Evolutionary conservation across 2,113 vertebrate species (phyloP), one percentile per base, ranked within the genome.

Genomic region (Varanus salvator): DNA sequence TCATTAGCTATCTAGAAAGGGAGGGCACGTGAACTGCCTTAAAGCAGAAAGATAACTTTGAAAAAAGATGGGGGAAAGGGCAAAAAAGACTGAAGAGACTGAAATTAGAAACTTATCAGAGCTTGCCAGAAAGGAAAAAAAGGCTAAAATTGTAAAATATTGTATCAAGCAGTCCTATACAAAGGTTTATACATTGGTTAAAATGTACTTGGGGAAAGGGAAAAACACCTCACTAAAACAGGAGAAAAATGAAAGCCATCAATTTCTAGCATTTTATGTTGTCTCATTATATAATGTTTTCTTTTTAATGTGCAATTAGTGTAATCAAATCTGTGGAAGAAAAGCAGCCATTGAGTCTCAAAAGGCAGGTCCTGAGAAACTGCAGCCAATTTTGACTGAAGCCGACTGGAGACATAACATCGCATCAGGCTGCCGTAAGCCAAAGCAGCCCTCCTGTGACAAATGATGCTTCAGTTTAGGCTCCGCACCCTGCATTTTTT

Each of bases 341-440:
- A 93, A 96, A 96, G 87, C 91, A 94, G 95, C 93, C 82, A 0
- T 48, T 31, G 72, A 92, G 90, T 95, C 95, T 96, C 91, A 94
- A 95, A 96, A 95, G 92, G 69, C 94, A 96, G 95, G 90, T 95
- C 96, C 91, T 93, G 94, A 95, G 94, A 95, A 95, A 95, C 90
- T 95, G 89, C 94, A 93, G 93, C 94, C 94, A 95, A 80, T 66
- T 91, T 94, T 95, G 94, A 80, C 87, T 87, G 87, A 82, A 84
- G 93, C 92, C 8, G 66, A 78, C 84, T 68, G 85, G 89, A 94
- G 91, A 90, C 89, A 92, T 91, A 87, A 88, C 90, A 91, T 93
- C 91, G 94, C 92, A 91, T 93, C 85, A 87, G 93, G 93, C 80
- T 77, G 76, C 85, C 69, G 82, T 75, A 71, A 92, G 81, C 92